Percentiles rank a stretch among this genome's conserved stretches.
Conservation (phyloP, 2,113 vertebrate genomes). For the Andinoacara biseriatus region DNA sequence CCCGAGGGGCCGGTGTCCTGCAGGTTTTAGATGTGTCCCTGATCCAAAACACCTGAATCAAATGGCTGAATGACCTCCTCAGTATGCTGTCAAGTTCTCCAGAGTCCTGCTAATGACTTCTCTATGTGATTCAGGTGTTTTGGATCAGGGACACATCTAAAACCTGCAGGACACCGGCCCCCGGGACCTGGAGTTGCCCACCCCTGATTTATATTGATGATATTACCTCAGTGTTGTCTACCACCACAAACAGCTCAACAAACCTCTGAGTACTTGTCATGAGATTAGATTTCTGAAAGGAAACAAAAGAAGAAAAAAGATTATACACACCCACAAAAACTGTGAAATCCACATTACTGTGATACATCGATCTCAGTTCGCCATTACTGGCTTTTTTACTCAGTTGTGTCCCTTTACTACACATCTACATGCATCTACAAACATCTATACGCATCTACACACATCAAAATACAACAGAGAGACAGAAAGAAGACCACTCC, state of each 20-base stretch:
- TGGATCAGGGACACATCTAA: too few species aligned
- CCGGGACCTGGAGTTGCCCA: too few species aligned
- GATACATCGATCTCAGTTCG: neutral
- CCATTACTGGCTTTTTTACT: neutral
- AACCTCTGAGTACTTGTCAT: slow-evolving; percentile 69
- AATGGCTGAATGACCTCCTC: too few species aligned
- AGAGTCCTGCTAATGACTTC: too few species aligned
- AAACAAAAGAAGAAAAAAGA: neutral
- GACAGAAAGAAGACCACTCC: neutral
- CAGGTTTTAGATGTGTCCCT: too few species aligned
- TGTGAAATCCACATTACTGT: neutral
- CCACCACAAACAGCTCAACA: slow-evolving; percentile 88
- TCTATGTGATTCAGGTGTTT: too few species aligned
- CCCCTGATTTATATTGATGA: neutral
- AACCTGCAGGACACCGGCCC: too few species aligned
- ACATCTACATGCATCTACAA: neutral
- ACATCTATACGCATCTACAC: too few species aligned
- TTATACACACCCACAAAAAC: rapidly evolving
- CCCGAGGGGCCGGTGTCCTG: too few species aligned
- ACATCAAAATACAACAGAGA: neutral
- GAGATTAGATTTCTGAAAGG: slow-evolving; percentile 68
- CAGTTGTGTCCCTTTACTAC: neutral
- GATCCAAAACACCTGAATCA: too few species aligned
- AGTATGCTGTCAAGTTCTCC: too few species aligned
- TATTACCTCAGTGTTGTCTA: slow-evolving; percentile 86